A percentile compares a stretch with the other conserved stretches of the same genome.
phyloP scores from a whole-genome alignment of 2,888 invertebrate genomes.

The Ectemnius lituratus region DNA sequence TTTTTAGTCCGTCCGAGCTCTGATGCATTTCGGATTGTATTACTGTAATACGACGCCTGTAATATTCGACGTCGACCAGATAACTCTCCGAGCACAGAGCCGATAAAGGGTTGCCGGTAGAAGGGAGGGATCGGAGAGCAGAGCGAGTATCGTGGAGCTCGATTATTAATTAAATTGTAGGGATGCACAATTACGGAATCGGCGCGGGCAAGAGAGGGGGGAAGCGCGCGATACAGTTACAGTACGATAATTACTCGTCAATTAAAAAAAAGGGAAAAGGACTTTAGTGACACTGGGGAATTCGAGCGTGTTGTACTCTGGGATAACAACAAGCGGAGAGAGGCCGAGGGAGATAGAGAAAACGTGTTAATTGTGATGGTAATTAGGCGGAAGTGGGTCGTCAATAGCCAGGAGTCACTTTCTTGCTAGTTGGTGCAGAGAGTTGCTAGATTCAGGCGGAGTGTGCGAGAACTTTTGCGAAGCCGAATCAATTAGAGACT shows the following conservation, averaged over 20 bases:
- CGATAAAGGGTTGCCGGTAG: too few relatives aligned
- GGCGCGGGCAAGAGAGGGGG: background rate
- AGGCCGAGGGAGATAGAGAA: constrained; percentile 6
- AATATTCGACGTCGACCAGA: background rate
- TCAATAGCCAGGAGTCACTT: constrained; percentile 30
- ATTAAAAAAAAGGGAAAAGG: constrained; percentile 23
- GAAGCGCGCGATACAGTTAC: constrained; percentile 28
- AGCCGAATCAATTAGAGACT: background rate
- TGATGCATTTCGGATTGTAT: background rate
- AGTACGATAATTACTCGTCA: constrained; percentile 33
- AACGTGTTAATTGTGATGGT: constrained; percentile 10
- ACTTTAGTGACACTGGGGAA: background rate
- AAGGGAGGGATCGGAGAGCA: background rate
- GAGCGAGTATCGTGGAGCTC: constrained; percentile 20
- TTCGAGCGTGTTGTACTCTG: background rate
- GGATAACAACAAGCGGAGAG: background rate
- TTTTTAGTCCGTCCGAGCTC: background rate
- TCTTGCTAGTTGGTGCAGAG: background rate
- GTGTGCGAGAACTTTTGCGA: background rate
- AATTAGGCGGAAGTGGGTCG: constrained; percentile 24
- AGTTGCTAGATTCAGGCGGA: background rate
- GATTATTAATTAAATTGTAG: constrained; percentile 48
- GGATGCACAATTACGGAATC: constrained; percentile 41
- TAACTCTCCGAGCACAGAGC: too few relatives aligned
- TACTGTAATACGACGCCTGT: background rate